Percentiles rank a stretch among this genome's conserved stretches.
These are phyloP conservation scores for Odontesthes bonariensis DNA, from an alignment of 2,113 vertebrate genomes.

Conservation along the genomic window DNA sequence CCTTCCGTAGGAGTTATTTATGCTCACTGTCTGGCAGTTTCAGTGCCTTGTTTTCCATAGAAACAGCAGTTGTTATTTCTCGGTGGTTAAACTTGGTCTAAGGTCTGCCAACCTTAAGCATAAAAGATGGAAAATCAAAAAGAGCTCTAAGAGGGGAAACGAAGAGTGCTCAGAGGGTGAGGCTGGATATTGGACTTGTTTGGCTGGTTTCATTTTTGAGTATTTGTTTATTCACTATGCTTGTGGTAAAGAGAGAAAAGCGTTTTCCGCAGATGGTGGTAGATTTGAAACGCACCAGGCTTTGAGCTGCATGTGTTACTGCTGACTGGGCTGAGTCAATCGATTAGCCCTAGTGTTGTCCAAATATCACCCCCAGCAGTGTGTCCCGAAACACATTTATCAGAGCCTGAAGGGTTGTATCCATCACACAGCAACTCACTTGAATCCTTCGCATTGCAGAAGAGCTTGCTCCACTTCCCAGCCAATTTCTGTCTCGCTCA, in stretches of 20 bases:
- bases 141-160: constrained; percentile 28
- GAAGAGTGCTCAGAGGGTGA: constrained; percentile 17
- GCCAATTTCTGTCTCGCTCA: constrained; percentile 41
- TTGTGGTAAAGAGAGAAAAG: constrained; percentile 4
- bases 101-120: constrained; percentile 55
- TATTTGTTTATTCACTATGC: neutral
- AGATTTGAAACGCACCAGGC: constrained; percentile 17
- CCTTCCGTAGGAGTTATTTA: constrained; percentile 53
- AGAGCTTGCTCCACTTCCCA: constrained; percentile 26
- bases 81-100: constrained; percentile 47
- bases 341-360: constrained; percentile 26
- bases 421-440: constrained; percentile 23
- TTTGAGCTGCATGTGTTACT: constrained; percentile 33
- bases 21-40: constrained; percentile 41
- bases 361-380: constrained; percentile 12
- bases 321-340: constrained; percentile 11
- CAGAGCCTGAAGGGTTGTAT: constrained; percentile 18
- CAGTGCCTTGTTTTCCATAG: constrained; percentile 39
- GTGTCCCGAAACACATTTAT: constrained; percentile 25
- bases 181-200: constrained; percentile 39
- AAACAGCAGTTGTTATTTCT: constrained; percentile 32
- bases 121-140: constrained; percentile 61
- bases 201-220: constrained; percentile 23
- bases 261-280: neutral
- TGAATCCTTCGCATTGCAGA: constrained; percentile 16